Evolutionary conservation across 2,113 vertebrate species (phyloP).

Genomic region (Nesogale talazaci): DNA sequence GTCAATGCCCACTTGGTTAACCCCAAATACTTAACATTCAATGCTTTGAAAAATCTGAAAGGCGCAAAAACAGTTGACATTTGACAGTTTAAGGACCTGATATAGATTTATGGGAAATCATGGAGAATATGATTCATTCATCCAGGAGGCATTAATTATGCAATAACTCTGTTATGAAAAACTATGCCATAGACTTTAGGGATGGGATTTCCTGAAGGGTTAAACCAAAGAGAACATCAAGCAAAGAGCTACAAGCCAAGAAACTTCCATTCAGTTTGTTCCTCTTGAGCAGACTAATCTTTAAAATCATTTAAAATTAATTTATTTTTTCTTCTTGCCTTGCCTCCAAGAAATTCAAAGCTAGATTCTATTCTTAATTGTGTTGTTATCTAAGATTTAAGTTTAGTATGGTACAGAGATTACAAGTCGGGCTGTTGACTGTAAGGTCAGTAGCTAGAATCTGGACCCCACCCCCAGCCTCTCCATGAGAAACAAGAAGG

Average conservation of each 20-base stretch:
- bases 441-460: no score
- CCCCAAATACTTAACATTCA: background rate
- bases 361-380: slow-evolving; percentile 33
- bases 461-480: no score
- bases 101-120: slow-evolving; percentile 33
- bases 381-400: background rate
- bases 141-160: background rate
- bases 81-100: background rate
- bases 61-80: background rate
- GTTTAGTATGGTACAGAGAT: no score
- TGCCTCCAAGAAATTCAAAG: slow-evolving; percentile 47
- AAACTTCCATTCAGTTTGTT: slow-evolving; percentile 12
- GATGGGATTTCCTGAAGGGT: background rate
- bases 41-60: background rate
- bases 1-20: background rate
- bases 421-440: no score
- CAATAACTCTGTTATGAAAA: slow-evolving; percentile 22
- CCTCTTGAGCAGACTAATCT: background rate
- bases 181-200: background rate
- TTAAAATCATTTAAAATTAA: slow-evolving; percentile 36
- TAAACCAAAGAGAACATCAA: slow-evolving; percentile 13
- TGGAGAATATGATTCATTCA: slow-evolving; percentile 10
- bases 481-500: no score
- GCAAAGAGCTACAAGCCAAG: background rate
- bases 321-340: background rate